Percentiles rank a stretch among this genome's conserved stretches.
These are phyloP conservation scores for Rhynchomys soricoides DNA, from an alignment of 2,113 vertebrate genomes.

Conservation along the genomic window DNA sequence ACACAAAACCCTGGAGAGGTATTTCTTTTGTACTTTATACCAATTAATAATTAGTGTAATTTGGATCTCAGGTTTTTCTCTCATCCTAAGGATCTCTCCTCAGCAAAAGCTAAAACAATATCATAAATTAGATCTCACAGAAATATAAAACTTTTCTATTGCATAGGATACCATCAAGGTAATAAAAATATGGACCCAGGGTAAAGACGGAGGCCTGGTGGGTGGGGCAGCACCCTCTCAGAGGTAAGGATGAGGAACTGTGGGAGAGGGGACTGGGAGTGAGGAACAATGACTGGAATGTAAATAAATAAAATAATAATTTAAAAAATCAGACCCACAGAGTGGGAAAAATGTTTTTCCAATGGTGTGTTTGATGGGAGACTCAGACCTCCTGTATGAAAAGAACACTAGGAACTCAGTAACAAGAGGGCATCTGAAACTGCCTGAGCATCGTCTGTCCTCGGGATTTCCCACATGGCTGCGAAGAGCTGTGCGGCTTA, in stretches of 20 bases:
- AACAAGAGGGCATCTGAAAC: not conserved
- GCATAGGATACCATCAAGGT: not conserved
- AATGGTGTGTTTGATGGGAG: not conserved
- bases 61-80: not conserved
- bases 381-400: not conserved
- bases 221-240: too few species aligned
- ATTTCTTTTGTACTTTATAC: conserved; percentile 27
- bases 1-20: not conserved
- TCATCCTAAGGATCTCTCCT: not conserved
- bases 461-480: not conserved
- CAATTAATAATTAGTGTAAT: not conserved
- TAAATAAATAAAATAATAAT: too few species aligned
- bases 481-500: not conserved
- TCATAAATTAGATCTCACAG: not conserved
- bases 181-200: not conserved
- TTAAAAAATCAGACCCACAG: not conserved
- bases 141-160: not conserved
- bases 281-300: too few species aligned
- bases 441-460: not conserved
- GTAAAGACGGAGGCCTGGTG: too few species aligned
- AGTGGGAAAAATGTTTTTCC: not conserved
- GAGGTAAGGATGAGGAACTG: too few species aligned
- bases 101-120: not conserved
- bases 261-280: too few species aligned
- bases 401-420: conserved; percentile 1